A percentile compares a stretch with the other conserved stretches of the same genome.
These are phyloP conservation scores for Temnothorax curvispinosus DNA, from an alignment of 1,140 invertebrate species.

Conservation along the genomic window DNA sequence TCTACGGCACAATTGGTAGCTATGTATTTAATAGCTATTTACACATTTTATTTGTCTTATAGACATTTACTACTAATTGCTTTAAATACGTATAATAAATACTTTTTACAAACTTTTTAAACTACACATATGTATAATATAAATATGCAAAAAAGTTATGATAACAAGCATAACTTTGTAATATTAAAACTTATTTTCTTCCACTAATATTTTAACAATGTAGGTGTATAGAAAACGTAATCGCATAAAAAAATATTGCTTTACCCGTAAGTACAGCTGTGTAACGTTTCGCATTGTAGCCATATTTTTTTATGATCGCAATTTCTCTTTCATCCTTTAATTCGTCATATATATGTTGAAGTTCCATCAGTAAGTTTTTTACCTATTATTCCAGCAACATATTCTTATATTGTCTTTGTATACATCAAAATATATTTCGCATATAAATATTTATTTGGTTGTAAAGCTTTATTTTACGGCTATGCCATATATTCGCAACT, in stretches of 20 bases:
- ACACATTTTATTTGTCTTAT: too few species aligned
- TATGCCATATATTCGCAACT: background rate
- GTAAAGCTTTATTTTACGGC: background rate
- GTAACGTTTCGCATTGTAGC: background rate
- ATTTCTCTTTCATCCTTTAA: slow-evolving; percentile 22
- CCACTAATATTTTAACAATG: background rate
- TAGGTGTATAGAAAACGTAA: background rate
- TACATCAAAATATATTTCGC: background rate
- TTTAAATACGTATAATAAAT: too few species aligned
- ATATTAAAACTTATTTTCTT: background rate
- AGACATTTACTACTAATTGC: too few species aligned
- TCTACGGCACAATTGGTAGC: too few species aligned
- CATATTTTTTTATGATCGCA: background rate
- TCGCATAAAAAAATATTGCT: background rate
- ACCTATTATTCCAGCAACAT: background rate
- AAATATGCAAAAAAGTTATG: background rate
- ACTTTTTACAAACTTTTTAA: background rate
- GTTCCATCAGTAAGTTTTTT: background rate
- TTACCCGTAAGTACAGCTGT: background rate
- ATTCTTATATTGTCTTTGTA: slow-evolving; percentile 1
- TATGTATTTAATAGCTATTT: too few species aligned
- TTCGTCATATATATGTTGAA: background rate
- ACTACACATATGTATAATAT: background rate
- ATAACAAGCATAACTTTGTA: background rate
- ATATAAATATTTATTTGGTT: background rate